A percentile compares a stretch with the other conserved stretches of the same genome.
phyloP scores from a whole-genome alignment of 1,140 invertebrate genomes.

The Cepaea nemoralis region DNA sequence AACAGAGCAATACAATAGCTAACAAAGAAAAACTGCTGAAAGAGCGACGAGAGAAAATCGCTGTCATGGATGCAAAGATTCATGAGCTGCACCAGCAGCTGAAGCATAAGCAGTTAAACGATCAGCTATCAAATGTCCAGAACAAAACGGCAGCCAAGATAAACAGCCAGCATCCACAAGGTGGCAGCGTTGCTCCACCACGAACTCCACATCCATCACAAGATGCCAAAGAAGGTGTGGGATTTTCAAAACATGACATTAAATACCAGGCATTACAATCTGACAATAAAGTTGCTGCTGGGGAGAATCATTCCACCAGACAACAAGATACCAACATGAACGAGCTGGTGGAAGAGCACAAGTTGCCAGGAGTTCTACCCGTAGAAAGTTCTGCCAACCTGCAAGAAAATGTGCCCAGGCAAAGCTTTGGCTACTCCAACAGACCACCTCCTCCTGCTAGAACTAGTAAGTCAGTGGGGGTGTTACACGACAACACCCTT shows the following conservation, averaged over 20 bases:
- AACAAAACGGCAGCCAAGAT: constrained; percentile 78
- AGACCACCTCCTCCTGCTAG: neutral
- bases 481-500: neutral
- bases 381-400: neutral
- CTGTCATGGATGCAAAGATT: constrained; percentile 90
- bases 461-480: neutral
- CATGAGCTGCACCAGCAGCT: constrained; percentile 91
- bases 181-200: constrained; percentile 81
- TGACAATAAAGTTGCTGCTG: constrained; percentile 74
- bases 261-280: constrained; percentile 91
- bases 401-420: neutral
- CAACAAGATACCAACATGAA: constrained; percentile 40
- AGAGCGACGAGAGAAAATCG: constrained; percentile 89
- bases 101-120: constrained; percentile 78
- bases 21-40: constrained; percentile 88
- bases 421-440: neutral
- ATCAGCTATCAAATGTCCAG: constrained; percentile 77
- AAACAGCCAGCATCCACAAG: constrained; percentile 32
- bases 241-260: constrained; percentile 86
- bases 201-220: constrained; percentile 78
- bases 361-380: constrained; percentile 32
- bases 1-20: constrained; percentile 88
- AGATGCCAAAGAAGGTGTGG: constrained; percentile 69
- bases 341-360: constrained; percentile 37
- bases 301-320: neutral